Percentiles rank a stretch among this genome's conserved stretches.
phyloP scores from a whole-genome alignment of 2,113 vertebrate genomes.

The Oryzias curvinotus region DNA sequence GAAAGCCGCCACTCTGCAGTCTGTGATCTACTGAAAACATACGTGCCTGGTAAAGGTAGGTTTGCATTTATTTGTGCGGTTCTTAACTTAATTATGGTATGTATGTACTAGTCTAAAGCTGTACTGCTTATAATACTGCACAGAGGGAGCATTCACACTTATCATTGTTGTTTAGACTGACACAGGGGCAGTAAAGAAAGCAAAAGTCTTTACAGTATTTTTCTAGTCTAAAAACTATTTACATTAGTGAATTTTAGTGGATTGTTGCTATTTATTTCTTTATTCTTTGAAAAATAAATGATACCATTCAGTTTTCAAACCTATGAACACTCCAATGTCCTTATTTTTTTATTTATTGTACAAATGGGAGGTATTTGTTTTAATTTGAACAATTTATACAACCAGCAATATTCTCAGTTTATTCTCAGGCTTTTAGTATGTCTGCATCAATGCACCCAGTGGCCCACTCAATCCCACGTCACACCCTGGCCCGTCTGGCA shows the following conservation, averaged over 20 bases:
- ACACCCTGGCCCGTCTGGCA: constrained; percentile 70
- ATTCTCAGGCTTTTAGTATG: constrained; percentile 39
- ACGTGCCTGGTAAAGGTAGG: constrained; percentile 24
- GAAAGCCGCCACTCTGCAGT: background rate
- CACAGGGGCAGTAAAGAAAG: too few relatives aligned
- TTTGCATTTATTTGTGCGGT: background rate
- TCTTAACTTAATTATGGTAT: background rate
- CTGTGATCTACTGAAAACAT: background rate
- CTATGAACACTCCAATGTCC: background rate
- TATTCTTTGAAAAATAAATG: background rate
- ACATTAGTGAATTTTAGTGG: too few relatives aligned
- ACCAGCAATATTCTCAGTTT: too few relatives aligned
- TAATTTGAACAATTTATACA: too few relatives aligned
- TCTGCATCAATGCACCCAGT: background rate
- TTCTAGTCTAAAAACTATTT: too few relatives aligned
- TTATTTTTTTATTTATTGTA: background rate
- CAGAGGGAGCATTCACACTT: background rate
- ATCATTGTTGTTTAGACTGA: too few relatives aligned
- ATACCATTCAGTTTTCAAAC: too few relatives aligned
- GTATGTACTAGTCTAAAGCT: too few relatives aligned
- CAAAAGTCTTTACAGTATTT: too few relatives aligned
- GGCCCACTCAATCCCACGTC: constrained; percentile 65
- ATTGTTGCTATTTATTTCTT: background rate
- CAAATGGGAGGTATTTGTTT: too few relatives aligned
- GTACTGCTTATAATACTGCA: background rate